These are phyloP conservation scores for Eospalax fontanierii DNA, from an alignment of 2,797 vertebrate species.

Conservation along the genomic window DNA sequence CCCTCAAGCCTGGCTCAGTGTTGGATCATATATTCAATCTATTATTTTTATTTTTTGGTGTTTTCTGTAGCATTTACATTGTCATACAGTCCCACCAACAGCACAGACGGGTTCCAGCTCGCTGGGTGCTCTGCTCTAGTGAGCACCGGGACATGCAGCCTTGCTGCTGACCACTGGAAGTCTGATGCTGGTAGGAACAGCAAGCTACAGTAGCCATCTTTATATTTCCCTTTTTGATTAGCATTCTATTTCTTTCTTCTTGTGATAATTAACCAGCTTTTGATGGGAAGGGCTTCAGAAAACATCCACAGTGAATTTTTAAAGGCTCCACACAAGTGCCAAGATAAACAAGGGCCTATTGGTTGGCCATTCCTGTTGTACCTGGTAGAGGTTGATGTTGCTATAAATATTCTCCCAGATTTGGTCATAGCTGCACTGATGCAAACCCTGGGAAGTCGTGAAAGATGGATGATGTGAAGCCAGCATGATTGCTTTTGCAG, in stretches of 20 bases:
- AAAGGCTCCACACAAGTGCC: background rate
- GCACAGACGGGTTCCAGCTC: background rate
- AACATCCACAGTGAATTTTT: conserved; percentile 5
- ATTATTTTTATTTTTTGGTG: background rate
- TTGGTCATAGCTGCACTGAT: conserved; percentile 54
- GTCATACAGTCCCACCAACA: background rate
- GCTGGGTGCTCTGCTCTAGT: background rate
- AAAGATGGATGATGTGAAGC: conserved; percentile 46
- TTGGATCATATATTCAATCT: background rate
- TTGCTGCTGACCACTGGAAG: background rate
- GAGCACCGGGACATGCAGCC: background rate
- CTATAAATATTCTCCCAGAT: conserved; percentile 89
- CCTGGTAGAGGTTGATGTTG: conserved; percentile 85
- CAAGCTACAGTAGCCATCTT: background rate
- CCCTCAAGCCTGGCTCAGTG: background rate
- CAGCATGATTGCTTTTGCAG: conserved; percentile 47
- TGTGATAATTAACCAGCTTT: conserved; percentile 18
- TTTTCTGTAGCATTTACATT: background rate
- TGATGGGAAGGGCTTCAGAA: background rate
- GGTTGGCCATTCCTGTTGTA: conserved; percentile 69
- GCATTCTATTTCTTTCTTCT: background rate
- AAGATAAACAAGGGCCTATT: background rate
- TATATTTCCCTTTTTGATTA: background rate
- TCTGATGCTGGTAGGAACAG: background rate
- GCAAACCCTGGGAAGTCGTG: conserved; percentile 44